Percentiles rank a stretch among this genome's conserved stretches.
phyloP scores from a whole-genome alignment of 1,140 invertebrate species.

The Pentalonia nigronervosa region DNA sequence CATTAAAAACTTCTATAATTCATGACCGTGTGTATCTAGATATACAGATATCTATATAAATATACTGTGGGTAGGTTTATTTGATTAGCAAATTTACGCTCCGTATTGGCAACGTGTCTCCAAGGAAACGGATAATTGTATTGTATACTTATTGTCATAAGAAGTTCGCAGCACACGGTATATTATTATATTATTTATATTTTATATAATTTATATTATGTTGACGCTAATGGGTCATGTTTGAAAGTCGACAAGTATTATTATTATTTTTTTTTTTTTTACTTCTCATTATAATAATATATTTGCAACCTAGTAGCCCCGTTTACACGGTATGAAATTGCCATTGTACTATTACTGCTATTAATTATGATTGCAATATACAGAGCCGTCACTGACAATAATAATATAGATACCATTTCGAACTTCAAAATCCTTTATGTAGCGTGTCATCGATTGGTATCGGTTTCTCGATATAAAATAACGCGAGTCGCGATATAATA shows the following conservation, averaged over 20 bases:
- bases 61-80: background rate
- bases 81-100: background rate
- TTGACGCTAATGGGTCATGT: background rate
- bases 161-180: background rate
- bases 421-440: background rate
- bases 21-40: background rate
- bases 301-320: background rate
- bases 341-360: background rate
- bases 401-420: background rate
- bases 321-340: background rate
- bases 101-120: background rate
- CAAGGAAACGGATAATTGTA: conserved; percentile 33
- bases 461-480: background rate
- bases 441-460: background rate
- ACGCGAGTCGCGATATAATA: background rate
- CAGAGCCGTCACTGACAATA: background rate
- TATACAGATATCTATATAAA: no score
- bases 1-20: background rate
- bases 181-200: background rate
- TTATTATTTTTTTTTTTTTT: background rate
- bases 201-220: background rate
- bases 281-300: background rate
- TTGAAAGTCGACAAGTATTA: background rate
- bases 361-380: background rate
- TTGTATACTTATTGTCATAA: background rate